A percentile compares a stretch with the other conserved stretches of the same genome.
These are phyloP conservation scores for Xyliphius kryptos DNA, from an alignment of 2,113 vertebrate species.

Conservation along the genomic window DNA sequence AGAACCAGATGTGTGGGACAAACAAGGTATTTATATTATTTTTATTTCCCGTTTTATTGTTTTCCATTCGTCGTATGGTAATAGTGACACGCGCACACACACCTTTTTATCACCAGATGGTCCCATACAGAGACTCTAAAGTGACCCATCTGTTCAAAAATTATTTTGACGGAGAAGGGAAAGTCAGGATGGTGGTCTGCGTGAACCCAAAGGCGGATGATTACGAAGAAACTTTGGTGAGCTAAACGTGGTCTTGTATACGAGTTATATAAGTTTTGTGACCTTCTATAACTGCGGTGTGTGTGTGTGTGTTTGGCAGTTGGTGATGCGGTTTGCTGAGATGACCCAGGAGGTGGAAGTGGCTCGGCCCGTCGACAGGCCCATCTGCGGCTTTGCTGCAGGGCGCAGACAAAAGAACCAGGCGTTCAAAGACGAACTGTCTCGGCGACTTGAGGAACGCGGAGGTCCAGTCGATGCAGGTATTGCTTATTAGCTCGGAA, in stretches of 20 bases:
- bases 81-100: too few relatives aligned
- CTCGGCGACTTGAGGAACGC: constrained; percentile 66
- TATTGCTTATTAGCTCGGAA: constrained; percentile 40
- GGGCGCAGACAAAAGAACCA: constrained; percentile 79
- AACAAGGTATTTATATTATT: constrained; percentile 74
- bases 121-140: constrained; percentile 95
- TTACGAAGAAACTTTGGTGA: constrained; percentile 92
- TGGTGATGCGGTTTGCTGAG: constrained; percentile 96
- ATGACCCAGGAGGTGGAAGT: constrained; percentile 95
- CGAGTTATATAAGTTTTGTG: too few relatives aligned
- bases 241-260: too few relatives aligned
- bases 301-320: constrained; percentile 66
- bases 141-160: constrained; percentile 96
- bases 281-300: too few relatives aligned
- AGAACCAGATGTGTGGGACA: constrained; percentile 87
- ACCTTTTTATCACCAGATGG: constrained; percentile 72
- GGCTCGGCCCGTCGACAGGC: constrained; percentile 74
- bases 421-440: constrained; percentile 75
- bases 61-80: not conserved
- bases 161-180: constrained; percentile 93
- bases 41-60: not conserved
- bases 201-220: constrained; percentile 91
- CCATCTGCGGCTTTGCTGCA: constrained; percentile 77
- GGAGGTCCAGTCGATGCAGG: constrained; percentile 73
- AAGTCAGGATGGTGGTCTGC: constrained; percentile 91